Evolutionary conservation across 2,113 vertebrate species (phyloP).

Genomic region (Gambusia affinis): DNA sequence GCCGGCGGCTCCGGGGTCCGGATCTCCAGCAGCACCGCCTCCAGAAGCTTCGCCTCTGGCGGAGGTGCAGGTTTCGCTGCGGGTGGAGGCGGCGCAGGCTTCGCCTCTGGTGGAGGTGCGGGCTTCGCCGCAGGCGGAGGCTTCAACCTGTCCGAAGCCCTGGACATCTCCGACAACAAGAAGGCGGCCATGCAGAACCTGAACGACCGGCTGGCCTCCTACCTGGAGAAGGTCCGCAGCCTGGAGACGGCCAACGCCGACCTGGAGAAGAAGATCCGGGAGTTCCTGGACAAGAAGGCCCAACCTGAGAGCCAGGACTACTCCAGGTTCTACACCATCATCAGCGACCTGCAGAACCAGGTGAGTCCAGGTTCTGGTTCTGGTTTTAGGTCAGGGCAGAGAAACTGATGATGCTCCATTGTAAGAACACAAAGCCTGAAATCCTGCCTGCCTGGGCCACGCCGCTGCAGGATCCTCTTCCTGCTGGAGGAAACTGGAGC

Average conservation of each 20-base stretch:
- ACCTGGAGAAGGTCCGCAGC: conserved; percentile 76
- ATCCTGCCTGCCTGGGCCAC: neutral
- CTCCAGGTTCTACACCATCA: conserved; percentile 53
- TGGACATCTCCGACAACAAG: conserved; percentile 58
- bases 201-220: conserved; percentile 78
- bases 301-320: conserved; percentile 58
- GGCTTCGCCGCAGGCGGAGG: conserved; percentile 2
- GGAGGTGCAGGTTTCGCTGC: neutral
- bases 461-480: neutral
- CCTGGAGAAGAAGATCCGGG: conserved; percentile 77
- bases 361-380: conserved; percentile 54
- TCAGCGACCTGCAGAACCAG: conserved; percentile 73
- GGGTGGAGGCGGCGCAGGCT: neutral
- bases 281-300: conserved; percentile 70
- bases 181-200: conserved; percentile 81
- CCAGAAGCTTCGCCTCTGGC: conserved; percentile 29
- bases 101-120: no score
- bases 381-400: neutral
- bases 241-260: conserved; percentile 77
- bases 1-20: conserved; percentile 46
- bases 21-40: conserved; percentile 39
- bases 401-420: neutral
- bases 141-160: conserved; percentile 45
- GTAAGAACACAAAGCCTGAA: neutral
- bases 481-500: neutral